Base-by-base conservation (phyloP, 2,113 vertebrate genomes). In the Macroglossus sobrinus region DNA sequence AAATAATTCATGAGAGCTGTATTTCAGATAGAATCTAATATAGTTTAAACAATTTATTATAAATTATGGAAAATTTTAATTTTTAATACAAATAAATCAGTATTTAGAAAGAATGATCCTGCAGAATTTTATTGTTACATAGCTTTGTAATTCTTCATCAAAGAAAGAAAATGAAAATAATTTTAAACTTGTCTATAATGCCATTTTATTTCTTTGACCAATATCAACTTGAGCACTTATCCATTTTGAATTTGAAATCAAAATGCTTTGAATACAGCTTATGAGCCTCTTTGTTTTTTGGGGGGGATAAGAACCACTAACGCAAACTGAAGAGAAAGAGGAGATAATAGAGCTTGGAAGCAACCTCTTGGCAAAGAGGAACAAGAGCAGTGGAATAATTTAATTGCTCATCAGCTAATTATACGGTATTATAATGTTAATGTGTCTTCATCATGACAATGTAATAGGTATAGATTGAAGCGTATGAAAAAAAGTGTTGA, bases 401-500 rank as follows among this genome's bases (percentile, higher is more conserved):
- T 99, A 99, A 99, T 99, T 99, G 99, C 99, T 99, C 99, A 98
- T 99, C 98, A 99, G 99, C 98, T 99, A 99, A 99, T 99, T 99
- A 99, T 99, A 99, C 98, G 97, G 99, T 99, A 99, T 99, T 99
- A 99, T 99, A 98, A 99, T 98, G 99, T 99, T 99, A 99, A 99
- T 99, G 99, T 99, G 98, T 99, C 98, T 99, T 98, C 98, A 99
- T 99, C 98, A 98, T 99, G 98, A 99, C 99, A 99, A 98, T 99
- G 99, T 98, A 99, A 98, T 98, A 98, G 98, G 99, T 99, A 99
- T 99, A 99, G 98, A 99, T 98, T 98, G 98, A 97, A 98, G 98
- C 98, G 98, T 98, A 98, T 98, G 98, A 98, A 98, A 97, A 98
- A 98, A 98, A 99, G 98, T 99, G 98, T 99, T 99, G 98, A 98